Evolutionary conservation across 2,113 vertebrate species (phyloP), one percentile per base, ranked within the genome.

Genomic region (Carlito syrichta): DNA sequence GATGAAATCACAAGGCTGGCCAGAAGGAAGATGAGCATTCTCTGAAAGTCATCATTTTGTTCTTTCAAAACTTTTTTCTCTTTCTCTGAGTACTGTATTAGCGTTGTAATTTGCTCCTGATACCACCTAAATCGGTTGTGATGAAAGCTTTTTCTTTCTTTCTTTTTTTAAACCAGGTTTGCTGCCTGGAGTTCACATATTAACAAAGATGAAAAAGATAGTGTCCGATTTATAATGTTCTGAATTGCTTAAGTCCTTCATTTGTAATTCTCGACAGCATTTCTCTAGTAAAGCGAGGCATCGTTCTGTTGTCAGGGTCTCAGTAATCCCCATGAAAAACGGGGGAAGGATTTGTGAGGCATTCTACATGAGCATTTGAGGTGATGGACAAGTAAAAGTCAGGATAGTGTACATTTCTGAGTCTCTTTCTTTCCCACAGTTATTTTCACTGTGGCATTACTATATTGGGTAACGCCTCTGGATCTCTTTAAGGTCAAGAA

Each of bases 101-200:
- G 76, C 82, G 74, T 86, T 95, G 25, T 93, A 83, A 96, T 98
- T 97, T 96, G 84, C 85, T 96, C 84, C 85, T 92, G 90, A 92
- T 78, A 96, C 96, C 93, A 82, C 62, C 56, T 95, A 92, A 86
- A 22, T 96, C 93, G 58, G 66, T 89, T 88, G 45, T 85, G 74
- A 95, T 97, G 86, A 95, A 95, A 93, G 85, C 84, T 32, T 69
- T 85, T 86, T 71, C 62, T 40, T 66, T 52, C 58, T 79, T 84
- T 77, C 48, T 83, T 74, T 95, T 84, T 27, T 13, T 2, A 66
- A 91, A 58, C 9, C 52, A 54, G n/a, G 50, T 68, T 98, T 95
- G 71, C 83, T 17, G 40, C 63, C 0, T 82, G 11, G 87, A 94
- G 63, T 95, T 98, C 81, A 11, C 45, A 66, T 88, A 91, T 60